A percentile compares a stretch with the other conserved stretches of the same genome.
Evolutionary conservation across 2,113 vertebrate genomes (phyloP).

Genomic region (Gobius niger): DNA sequence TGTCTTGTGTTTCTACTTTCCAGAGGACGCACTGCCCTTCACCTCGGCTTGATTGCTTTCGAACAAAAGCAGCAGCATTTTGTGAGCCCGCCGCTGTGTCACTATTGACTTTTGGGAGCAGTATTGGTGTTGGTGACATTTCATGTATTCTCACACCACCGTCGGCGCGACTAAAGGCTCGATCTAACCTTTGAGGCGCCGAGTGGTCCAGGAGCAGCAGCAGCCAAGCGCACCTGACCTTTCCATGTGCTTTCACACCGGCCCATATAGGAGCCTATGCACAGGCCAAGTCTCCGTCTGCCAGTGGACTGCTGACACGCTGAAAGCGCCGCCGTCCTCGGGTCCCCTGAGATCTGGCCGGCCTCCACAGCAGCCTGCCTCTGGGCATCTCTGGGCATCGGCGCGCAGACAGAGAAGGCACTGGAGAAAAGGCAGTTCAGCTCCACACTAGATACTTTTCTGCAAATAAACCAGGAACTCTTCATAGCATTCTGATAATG

Average conservation of each 20-base stretch:
- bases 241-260: conserved; percentile 45
- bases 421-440: conserved; percentile 28
- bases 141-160: conserved; percentile 53
- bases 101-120: conserved; percentile 57
- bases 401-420: conserved; percentile 27
- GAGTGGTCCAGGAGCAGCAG: conserved; percentile 40
- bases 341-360: conserved; percentile 31
- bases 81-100: conserved; percentile 28
- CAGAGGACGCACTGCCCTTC: conserved; percentile 11
- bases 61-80: conserved; percentile 28
- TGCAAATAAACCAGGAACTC: conserved; percentile 26
- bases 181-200: conserved; percentile 64
- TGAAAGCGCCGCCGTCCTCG: conserved; percentile 33
- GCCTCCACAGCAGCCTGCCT: conserved; percentile 28
- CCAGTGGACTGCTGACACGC: conserved; percentile 34
- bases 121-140: conserved; percentile 56
- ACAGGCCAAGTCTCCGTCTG: conserved; percentile 20
- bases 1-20: conserved; percentile 4
- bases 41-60: conserved; percentile 18
- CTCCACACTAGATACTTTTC: conserved; percentile 17
- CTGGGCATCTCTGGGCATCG: conserved; percentile 25
- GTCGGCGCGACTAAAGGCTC: conserved; percentile 44
- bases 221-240: conserved; percentile 55
- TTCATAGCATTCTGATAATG: too few species aligned
- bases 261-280: neutral